A percentile compares a stretch with the other conserved stretches of the same genome.
Evolutionary conservation across 2,888 invertebrate species (phyloP).

Genomic region (Eristalis intricaria): DNA sequence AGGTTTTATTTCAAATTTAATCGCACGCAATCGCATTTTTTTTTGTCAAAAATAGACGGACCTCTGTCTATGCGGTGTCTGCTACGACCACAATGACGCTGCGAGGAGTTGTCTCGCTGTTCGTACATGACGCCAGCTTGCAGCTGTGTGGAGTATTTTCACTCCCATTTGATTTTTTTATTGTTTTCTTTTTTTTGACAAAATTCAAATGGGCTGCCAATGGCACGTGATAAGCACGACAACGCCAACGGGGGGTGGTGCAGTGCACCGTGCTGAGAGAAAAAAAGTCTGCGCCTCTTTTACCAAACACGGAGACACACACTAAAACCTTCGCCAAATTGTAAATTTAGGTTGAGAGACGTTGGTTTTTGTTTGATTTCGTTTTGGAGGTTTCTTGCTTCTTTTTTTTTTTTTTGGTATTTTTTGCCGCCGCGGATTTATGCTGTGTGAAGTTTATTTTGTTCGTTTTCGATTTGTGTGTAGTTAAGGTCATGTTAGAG

Average conservation of each 20-base stretch:
- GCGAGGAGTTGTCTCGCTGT: conserved; percentile 20
- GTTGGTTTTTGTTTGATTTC: conserved; percentile 27
- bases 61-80: conserved; percentile 64
- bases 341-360: conserved; percentile 54
- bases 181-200: background rate
- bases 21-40: conserved; percentile 53
- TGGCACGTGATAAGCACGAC: conserved; percentile 48
- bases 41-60: conserved; percentile 49
- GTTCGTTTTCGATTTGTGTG: conserved; percentile 39
- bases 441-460: conserved; percentile 30
- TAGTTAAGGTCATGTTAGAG: conserved; percentile 60
- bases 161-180: background rate
- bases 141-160: background rate
- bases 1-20: conserved; percentile 48
- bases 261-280: background rate
- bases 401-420: background rate
- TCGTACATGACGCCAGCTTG: background rate
- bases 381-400: conserved; percentile 12
- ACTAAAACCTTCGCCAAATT: conserved; percentile 62
- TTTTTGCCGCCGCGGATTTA: conserved; percentile 1
- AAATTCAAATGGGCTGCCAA: conserved; percentile 36
- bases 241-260: background rate
- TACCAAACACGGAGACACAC: background rate
- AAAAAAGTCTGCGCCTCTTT: conserved; percentile 16
- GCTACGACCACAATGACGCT: conserved; percentile 28